Conservation (phyloP, 92 coral and sea anemone genomes). For the Chrysogorgia sp. region DNA sequence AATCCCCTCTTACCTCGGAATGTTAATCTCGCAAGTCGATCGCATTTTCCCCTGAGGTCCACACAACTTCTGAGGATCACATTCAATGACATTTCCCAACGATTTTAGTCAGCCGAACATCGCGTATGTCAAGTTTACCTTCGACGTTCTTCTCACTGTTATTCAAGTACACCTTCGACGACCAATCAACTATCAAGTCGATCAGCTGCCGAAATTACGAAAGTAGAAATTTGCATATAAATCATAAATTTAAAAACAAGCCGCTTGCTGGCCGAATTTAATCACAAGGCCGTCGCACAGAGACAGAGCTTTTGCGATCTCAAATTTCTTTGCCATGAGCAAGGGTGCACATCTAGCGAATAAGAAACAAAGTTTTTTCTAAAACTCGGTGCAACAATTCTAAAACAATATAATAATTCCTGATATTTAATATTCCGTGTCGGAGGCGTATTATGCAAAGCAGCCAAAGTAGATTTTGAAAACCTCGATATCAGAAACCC, state of each 20-base stretch:
- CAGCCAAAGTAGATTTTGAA: too few relatives aligned
- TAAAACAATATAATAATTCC: too few relatives aligned
- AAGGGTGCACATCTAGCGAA: too few relatives aligned
- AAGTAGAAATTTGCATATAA: conserved; percentile 28
- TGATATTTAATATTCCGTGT: too few relatives aligned
- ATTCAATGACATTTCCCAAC: conserved; percentile 76
- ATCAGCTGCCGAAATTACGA: conserved; percentile 20
- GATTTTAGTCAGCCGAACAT: conserved; percentile 27
- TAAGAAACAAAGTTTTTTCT: too few relatives aligned
- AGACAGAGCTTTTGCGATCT: too few relatives aligned
- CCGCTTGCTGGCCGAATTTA: too few relatives aligned
- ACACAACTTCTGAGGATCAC: conserved; percentile 92
- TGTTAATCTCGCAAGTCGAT: conserved; percentile 96
- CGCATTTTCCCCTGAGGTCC: conserved; percentile 93
- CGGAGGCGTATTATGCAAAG: too few relatives aligned
- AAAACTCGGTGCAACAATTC: too few relatives aligned
- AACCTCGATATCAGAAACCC: too few relatives aligned
- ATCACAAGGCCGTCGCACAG: too few relatives aligned
- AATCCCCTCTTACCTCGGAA: conserved; percentile 81
- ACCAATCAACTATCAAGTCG: conserved; percentile 14
- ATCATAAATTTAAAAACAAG: conserved; percentile 32
- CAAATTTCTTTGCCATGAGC: too few relatives aligned
- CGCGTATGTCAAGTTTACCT: neutral
- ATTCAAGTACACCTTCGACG: neutral
- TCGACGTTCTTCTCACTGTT: neutral